Conservation (phyloP, 2,113 vertebrate genomes). For the Nothobranchius furzeri region DNA sequence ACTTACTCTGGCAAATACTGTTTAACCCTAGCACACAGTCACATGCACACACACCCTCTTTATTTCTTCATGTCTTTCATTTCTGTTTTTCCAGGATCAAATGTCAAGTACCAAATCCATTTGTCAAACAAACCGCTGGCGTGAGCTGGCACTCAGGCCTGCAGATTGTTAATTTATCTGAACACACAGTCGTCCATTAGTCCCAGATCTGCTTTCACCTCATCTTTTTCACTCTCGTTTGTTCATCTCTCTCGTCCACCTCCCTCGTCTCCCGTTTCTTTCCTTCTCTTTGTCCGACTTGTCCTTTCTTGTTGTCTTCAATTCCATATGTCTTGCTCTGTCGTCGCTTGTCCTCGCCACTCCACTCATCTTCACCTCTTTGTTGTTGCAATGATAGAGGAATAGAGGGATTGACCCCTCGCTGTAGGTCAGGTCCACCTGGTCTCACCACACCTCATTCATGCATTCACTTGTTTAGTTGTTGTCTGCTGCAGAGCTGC, state of each 20-base stretch:
- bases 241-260: constrained; percentile 29
- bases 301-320: constrained; percentile 62
- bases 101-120: constrained; percentile 59
- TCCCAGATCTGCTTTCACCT: constrained; percentile 73
- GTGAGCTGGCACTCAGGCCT: constrained; percentile 48
- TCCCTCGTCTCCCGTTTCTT: constrained; percentile 49
- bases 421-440: constrained; percentile 48
- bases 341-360: constrained; percentile 54
- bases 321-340: constrained; percentile 64
- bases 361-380: constrained; percentile 46
- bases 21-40: constrained; percentile 19
- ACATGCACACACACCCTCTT: constrained; percentile 12
- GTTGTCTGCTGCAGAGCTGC: constrained; percentile 2
- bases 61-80: constrained; percentile 45
- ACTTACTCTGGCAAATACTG: constrained; percentile 44
- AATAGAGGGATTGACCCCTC: constrained; percentile 53
- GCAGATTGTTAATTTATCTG: constrained; percentile 60
- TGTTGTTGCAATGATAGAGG: constrained; percentile 43
- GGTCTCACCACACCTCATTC: constrained; percentile 36
- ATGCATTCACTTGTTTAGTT: constrained; percentile 21
- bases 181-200: constrained; percentile 70
- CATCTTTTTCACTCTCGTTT: constrained; percentile 25
- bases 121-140: constrained; percentile 66
- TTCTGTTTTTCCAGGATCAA: constrained; percentile 63
- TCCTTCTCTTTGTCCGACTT: constrained; percentile 43